Base-by-base conservation (phyloP, 2,888 invertebrate genomes). In the Leptogaster cylindrica region DNA sequence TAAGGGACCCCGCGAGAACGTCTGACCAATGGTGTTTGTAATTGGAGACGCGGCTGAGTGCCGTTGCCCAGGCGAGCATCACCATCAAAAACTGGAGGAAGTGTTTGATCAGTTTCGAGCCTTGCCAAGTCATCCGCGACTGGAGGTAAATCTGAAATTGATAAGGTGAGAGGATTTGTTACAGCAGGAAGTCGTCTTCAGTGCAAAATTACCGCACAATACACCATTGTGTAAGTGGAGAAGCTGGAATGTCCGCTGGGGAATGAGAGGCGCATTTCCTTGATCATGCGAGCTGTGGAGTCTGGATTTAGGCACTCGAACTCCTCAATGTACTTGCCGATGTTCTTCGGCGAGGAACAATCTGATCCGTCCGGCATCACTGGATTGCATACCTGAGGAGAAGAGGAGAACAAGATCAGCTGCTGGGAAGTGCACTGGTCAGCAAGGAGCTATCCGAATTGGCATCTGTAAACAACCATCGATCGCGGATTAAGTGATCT, bases 11-110 rank as follows among this genome's bases (percentile, higher is more conserved):
- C 61, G 89, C 89, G 27, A 97, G 83, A 2, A 97, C 97, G 81
- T 98, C 98, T 75, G 93, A 95, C 94, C 96, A 97, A 78, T 98
- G 97, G 81, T 98, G 97, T 79, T 97, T 97, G 84, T 97, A 95
- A 83, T 98, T 93, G 1, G 94, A 94, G 33, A 98, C 88, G 31
- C 97, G 86, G 51, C 94, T 91, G 83, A 97, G 85, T n/a, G 91
- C 89, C 7, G 93, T 93, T 79, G 88, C 92, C 87, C 92, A 89
- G 27, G 95, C 90, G 79, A 92, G 83, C 80, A 89, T 84, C 70
- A 97, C 82, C 63, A 92, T 87, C 8, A 89, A 73, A 77, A 92
- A 89, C 82, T 98, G 97, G 61, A 95, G 81, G n/a, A 90, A 86
- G 77, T 95, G 95, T 65, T 89, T 88, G 51, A 95, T 80, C 66